phyloP scores from a whole-genome alignment of 2,113 vertebrate species.

The Salvelinus alpinus region DNA sequence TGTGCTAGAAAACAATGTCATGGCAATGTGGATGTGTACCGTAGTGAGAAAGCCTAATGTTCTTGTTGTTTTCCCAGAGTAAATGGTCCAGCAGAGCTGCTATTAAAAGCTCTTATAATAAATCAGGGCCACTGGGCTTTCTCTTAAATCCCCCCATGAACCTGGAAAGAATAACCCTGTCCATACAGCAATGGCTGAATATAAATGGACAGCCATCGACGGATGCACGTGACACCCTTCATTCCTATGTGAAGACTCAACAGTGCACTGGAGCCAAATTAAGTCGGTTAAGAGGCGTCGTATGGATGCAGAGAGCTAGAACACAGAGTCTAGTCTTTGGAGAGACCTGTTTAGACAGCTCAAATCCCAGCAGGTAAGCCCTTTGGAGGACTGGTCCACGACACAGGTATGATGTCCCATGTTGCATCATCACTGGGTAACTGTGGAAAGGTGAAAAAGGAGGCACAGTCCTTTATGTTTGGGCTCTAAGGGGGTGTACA shows the following conservation, averaged over 20 bases:
- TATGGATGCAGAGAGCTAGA: background rate
- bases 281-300: too few species aligned
- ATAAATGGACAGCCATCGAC: too few species aligned
- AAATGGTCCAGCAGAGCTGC: slow-evolving; percentile 38
- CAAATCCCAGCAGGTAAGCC: slow-evolving; percentile 31
- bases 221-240: too few species aligned
- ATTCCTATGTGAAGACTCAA: too few species aligned
- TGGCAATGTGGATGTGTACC: slow-evolving; percentile 16
- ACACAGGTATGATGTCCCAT: background rate
- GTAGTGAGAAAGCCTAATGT: slow-evolving; percentile 17
- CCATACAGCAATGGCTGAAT: background rate
- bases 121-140: slow-evolving; percentile 25
- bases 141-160: too few species aligned
- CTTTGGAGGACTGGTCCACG: slow-evolving; percentile 14
- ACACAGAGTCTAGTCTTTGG: slow-evolving; percentile 19
- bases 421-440: background rate
- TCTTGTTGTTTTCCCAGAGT: slow-evolving; percentile 14
- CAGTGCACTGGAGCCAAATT: too few species aligned
- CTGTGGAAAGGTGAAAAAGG: slow-evolving; percentile 43
- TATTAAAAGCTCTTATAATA: slow-evolving; percentile 49
- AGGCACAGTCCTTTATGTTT: slow-evolving; percentile 39
- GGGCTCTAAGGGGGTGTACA: slow-evolving; percentile 26
- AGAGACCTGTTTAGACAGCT: slow-evolving; percentile 18
- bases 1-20: background rate
- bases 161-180: background rate